Base-by-base conservation (phyloP, 2,888 invertebrate genomes). In the Drosophila barbarae region DNA sequence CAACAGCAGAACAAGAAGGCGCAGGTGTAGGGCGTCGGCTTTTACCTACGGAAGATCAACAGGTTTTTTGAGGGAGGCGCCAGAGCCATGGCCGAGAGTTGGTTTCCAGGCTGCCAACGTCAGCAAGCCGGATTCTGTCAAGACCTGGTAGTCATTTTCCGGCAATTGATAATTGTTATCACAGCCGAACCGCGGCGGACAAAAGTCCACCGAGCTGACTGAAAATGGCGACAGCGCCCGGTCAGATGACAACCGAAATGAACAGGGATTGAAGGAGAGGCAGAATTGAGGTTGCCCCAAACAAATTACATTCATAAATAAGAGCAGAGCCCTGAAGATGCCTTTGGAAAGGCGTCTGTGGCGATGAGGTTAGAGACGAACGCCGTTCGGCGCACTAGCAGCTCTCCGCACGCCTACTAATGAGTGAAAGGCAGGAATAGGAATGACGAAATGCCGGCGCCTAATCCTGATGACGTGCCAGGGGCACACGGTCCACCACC, bases 341-440 rank as follows among this genome's bases (percentile, higher is more conserved):
- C 5, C 18, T 35, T 15, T 36, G 3, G 18, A 21, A 59, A 67
- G 58, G 63, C 32, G 21, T 36, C 18, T 36, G 18, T 6, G 12
- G 38, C 60, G 59, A 73, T 53, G 67, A 85, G 84, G 84, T 85
- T 85, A 85, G 71, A 73, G 57, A 73, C 82, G 84, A 79, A 74
- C 71, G 63, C 36, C 61, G 58, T 35, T 70, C 52, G 41, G 23
- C 34, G 26, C 18, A 42, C 28, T 15, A 15, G 35, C 6, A 7
- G 30, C 6, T 7, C 28, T n/a, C 23, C 3, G 18, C 18, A 18
- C 46, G 30, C 30, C 46, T 47, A 32, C 3, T 47, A 47, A 47
- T 47, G 32, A 47, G 32, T 47, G 32, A 21, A n/a, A 32, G 35
- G 21, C 10, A 34, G 26, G 26, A 21, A 26, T 35, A 46, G 9